phyloP scores from a whole-genome alignment of 2,113 vertebrate genomes.

The Melanocharis versteri region DNA sequence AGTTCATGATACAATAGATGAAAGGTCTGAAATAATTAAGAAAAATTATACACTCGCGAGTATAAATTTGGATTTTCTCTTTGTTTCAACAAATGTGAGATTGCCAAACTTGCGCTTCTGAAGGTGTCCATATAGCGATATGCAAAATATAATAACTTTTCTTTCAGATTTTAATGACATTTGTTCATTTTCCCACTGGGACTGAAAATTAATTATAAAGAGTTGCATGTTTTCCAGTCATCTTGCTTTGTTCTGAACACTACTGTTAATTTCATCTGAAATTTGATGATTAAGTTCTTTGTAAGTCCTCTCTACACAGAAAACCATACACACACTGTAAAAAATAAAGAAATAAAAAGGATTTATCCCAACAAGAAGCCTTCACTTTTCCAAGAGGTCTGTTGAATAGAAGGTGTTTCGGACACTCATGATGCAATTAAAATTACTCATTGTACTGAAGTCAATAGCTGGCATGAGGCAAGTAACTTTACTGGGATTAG shows the following conservation, averaged over 20 bases:
- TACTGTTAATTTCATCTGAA: not conserved
- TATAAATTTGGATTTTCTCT: not conserved
- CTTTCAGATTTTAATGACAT: not conserved
- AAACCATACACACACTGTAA: not conserved
- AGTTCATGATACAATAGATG: not conserved
- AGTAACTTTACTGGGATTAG: not conserved
- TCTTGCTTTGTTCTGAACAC: not conserved
- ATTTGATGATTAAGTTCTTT: not conserved
- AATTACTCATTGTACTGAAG: not conserved
- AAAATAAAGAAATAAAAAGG: not conserved
- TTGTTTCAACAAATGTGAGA: not conserved
- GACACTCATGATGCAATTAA: not conserved
- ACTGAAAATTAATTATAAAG: not conserved
- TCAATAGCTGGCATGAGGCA: not conserved
- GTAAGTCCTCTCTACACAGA: not conserved
- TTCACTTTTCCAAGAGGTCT: not conserved
- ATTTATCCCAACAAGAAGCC: not conserved
- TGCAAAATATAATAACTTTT: not conserved
- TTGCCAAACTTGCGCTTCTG: not conserved
- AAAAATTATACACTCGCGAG: not conserved
- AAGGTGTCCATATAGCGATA: not conserved
- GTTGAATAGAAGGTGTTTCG: constrained; percentile 17
- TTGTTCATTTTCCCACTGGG: not conserved
- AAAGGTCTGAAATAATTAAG: not conserved
- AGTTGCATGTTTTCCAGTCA: not conserved